Evolutionary conservation across 1,140 invertebrate genomes (phyloP).

Genomic region (Berghia stephanieae): DNA sequence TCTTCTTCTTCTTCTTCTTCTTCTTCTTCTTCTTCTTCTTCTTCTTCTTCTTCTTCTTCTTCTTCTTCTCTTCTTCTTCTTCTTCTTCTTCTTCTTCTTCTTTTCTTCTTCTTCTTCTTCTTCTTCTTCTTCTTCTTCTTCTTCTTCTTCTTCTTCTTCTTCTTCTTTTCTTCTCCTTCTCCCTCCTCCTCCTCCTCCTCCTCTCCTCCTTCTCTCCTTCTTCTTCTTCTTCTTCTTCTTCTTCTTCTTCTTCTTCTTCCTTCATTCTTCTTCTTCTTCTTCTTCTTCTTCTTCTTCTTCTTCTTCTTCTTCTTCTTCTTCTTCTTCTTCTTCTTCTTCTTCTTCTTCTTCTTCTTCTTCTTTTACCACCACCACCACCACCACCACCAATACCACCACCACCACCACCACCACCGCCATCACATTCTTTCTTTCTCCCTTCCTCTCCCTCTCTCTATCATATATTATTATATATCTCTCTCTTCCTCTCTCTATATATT

Average conservation of each 20-base stretch:
- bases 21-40: neutral
- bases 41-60: neutral
- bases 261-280: neutral
- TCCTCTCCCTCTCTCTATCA: slow-evolving; percentile 8
- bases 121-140: neutral
- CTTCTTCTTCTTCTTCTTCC: neutral
- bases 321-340: neutral
- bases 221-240: no score
- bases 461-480: no score
- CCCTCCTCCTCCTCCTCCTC: neutral
- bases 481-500: no score
- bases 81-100: neutral
- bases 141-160: neutral
- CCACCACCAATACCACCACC: no score
- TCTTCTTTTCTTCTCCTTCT: neutral
- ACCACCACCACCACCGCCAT: no score
- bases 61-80: neutral
- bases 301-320: neutral
- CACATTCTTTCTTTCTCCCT: no score
- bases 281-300: neutral
- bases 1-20: no score
- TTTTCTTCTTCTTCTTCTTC: neutral
- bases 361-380: neutral
- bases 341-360: neutral
- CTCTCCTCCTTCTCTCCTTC: neutral